These are phyloP conservation scores for Chascanopsetta lugubris DNA, from an alignment of 2,113 vertebrate genomes.

Conservation along the genomic window DNA sequence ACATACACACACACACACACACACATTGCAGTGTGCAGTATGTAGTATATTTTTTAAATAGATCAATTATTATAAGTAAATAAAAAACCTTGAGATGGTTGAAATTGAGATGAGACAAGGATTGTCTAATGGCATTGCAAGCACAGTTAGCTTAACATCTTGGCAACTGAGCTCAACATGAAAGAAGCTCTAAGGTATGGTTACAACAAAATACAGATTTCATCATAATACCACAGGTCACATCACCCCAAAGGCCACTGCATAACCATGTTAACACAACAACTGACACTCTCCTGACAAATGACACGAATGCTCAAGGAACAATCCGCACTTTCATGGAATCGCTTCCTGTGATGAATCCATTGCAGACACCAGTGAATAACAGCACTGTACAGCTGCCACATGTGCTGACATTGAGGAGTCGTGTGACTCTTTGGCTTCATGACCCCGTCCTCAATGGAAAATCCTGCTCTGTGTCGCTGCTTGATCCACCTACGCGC, in stretches of 20 bases:
- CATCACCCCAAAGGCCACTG: neutral
- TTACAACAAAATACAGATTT: constrained; percentile 4
- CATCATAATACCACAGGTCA: neutral
- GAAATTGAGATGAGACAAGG: neutral
- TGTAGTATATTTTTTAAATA: neutral
- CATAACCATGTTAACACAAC: neutral
- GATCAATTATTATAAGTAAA: neutral
- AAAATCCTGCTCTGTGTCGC: neutral
- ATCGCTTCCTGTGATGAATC: neutral
- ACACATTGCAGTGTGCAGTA: neutral
- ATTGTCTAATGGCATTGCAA: too few relatives aligned
- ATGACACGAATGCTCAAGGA: neutral
- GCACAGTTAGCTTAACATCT: constrained; percentile 1
- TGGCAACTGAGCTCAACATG: neutral
- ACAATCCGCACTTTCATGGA: neutral
- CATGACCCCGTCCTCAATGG: neutral
- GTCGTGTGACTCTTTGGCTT: neutral
- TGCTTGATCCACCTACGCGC: neutral
- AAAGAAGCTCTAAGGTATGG: neutral
- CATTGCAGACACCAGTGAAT: neutral
- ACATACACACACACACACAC: neutral
- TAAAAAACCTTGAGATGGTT: neutral
- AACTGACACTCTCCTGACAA: neutral
- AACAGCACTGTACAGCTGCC: neutral
- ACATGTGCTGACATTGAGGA: neutral